These are phyloP conservation scores for human DNA, from an alignment of 2,113 vertebrate genomes.

Conservation along the genomic window DNA sequence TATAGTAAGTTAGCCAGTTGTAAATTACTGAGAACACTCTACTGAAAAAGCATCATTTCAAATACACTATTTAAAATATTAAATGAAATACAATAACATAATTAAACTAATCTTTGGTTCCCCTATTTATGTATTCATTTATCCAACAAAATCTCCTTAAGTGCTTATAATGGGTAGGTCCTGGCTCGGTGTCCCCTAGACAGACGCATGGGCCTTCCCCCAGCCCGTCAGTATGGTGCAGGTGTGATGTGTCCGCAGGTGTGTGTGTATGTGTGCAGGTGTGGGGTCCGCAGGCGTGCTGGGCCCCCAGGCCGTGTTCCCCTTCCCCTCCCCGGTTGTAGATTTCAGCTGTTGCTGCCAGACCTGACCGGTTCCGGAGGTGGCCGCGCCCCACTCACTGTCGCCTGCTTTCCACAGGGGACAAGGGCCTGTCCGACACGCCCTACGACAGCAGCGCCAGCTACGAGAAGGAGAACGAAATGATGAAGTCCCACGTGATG, in stretches of 20 bases:
- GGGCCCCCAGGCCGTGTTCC: no score
- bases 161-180: accelerated
- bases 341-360: neutral
- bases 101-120: neutral
- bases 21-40: neutral
- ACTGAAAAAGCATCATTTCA: neutral
- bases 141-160: neutral
- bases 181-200: no score
- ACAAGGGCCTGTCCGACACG: constrained; percentile 93
- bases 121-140: neutral
- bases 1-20: neutral
- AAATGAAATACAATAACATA: neutral
- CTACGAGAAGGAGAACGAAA: constrained; percentile 90
- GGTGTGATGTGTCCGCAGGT: no score
- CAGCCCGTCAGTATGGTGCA: no score
- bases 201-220: neutral
- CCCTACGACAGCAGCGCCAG: constrained; percentile 89
- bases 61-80: neutral
- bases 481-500: constrained; percentile 97
- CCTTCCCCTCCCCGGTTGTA: accelerated
- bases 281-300: no score
- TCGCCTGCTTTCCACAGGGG: constrained; percentile 86
- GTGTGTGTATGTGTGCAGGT: no score
- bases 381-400: neutral
- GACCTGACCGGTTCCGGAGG: no score